Percentiles rank a stretch among this genome's conserved stretches.
These are phyloP conservation scores for Chirona hameri DNA, from an alignment of 2,888 invertebrate species.

Conservation along the genomic window DNA sequence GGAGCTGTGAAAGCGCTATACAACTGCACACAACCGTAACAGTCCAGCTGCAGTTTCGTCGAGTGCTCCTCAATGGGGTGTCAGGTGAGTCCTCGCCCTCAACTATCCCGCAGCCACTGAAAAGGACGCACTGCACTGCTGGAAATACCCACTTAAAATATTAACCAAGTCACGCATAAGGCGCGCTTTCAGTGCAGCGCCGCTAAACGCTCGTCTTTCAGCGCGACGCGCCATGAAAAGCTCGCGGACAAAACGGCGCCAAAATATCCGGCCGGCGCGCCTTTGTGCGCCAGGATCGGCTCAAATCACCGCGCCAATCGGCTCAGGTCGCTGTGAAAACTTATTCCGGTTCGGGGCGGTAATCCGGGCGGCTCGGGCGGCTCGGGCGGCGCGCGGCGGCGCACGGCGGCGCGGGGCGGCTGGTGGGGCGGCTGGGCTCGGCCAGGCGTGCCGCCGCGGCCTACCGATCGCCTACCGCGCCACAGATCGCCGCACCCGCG, in stretches of 20 bases:
- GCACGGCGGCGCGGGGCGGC: background rate
- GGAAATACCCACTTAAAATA: slow-evolving; percentile 25
- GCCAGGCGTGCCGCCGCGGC: background rate
- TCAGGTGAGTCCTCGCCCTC: too few relatives aligned
- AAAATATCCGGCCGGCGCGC: slow-evolving; percentile 23
- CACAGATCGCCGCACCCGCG: background rate
- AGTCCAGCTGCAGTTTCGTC: too few relatives aligned
- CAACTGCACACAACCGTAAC: too few relatives aligned
- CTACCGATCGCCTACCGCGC: background rate
- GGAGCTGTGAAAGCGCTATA: too few relatives aligned
- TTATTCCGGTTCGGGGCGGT: slow-evolving; percentile 4
- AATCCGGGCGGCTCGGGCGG: background rate
- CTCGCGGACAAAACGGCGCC: slow-evolving; percentile 26
- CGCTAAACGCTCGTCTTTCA: slow-evolving; percentile 10
- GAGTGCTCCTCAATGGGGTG: too few relatives aligned
- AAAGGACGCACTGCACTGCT: background rate
- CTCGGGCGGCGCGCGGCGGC: background rate
- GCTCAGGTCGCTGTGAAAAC: slow-evolving; percentile 5
- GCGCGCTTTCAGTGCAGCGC: background rate
- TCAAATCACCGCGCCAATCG: background rate
- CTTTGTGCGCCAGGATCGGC: background rate
- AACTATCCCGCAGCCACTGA: background rate
- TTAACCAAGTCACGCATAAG: slow-evolving; percentile 24
- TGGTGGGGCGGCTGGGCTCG: background rate
- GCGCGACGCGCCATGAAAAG: background rate